Conservation (phyloP, 2,113 vertebrate species). For the Edolisoma coerulescens region DNA sequence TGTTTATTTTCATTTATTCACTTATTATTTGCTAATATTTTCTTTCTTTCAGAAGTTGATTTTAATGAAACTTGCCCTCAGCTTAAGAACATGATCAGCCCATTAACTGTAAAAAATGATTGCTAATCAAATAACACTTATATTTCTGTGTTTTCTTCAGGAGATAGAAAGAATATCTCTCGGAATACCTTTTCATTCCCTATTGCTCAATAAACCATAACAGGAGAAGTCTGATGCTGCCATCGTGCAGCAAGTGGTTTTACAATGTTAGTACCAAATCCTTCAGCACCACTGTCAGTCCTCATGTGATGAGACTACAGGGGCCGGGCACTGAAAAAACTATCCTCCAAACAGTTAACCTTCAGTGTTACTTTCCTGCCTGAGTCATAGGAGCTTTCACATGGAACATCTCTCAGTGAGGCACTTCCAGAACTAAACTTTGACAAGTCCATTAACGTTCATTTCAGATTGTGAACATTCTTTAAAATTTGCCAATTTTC, state of each 20-base stretch:
- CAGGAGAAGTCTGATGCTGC: background rate
- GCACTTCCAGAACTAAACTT: background rate
- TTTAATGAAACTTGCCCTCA: background rate
- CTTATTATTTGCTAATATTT: background rate
- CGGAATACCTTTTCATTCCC: background rate
- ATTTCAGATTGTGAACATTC: background rate
- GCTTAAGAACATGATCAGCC: background rate
- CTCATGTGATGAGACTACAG: background rate
- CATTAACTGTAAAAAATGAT: background rate
- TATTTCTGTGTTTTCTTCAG: background rate
- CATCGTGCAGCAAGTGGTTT: background rate
- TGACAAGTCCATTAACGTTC: rapidly evolving
- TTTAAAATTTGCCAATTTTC: background rate
- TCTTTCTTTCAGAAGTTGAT: background rate
- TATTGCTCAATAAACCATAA: background rate
- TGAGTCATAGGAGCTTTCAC: background rate
- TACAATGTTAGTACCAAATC: background rate
- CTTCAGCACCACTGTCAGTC: background rate
- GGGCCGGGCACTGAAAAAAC: rapidly evolving
- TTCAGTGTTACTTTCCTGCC: background rate
- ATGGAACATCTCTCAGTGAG: background rate
- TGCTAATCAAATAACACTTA: background rate
- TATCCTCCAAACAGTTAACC: background rate
- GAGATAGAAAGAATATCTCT: background rate
- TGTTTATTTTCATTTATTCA: background rate